A percentile compares a stretch with the other conserved stretches of the same genome.
These are phyloP conservation scores for Diarsia mendica DNA, from an alignment of 2,888 invertebrate genomes.

Conservation along the genomic window DNA sequence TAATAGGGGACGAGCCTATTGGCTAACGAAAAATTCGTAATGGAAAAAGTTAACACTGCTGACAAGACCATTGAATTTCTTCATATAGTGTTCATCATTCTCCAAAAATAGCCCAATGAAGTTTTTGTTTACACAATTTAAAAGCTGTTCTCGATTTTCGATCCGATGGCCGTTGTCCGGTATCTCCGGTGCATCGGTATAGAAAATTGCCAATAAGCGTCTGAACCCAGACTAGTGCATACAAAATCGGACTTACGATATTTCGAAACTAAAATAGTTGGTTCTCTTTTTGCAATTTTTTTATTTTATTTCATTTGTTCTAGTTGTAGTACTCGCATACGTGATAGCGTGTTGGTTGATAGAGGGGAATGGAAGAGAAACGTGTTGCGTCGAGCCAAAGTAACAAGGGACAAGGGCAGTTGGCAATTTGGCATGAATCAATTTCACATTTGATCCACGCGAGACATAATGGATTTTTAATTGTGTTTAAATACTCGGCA, in stretches of 20 bases:
- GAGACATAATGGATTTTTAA: no score
- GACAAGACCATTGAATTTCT: not conserved
- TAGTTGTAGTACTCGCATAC: no score
- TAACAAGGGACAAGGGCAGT: no score
- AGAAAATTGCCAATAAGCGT: constrained; percentile 80
- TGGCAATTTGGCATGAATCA: no score
- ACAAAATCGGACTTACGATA: constrained; percentile 29
- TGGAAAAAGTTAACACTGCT: not conserved
- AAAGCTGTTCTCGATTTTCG: constrained; percentile 62
- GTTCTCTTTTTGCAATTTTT: no score
- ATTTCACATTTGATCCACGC: no score
- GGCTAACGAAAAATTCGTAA: not conserved
- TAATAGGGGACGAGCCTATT: not conserved
- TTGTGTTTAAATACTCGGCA: no score
- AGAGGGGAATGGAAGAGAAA: no score
- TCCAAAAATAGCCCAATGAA: constrained; percentile 36
- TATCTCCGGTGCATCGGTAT: constrained; percentile 70
- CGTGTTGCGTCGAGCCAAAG: no score
- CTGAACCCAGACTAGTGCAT: constrained; percentile 50
- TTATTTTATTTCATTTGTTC: no score
- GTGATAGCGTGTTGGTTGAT: no score
- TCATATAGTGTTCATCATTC: constrained; percentile 4
- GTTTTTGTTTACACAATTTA: constrained; percentile 57
- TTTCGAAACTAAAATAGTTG: not conserved
- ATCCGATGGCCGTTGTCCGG: constrained; percentile 66